Conservation (phyloP, 1,140 invertebrate genomes). For the Spodoptera frugiperda region DNA sequence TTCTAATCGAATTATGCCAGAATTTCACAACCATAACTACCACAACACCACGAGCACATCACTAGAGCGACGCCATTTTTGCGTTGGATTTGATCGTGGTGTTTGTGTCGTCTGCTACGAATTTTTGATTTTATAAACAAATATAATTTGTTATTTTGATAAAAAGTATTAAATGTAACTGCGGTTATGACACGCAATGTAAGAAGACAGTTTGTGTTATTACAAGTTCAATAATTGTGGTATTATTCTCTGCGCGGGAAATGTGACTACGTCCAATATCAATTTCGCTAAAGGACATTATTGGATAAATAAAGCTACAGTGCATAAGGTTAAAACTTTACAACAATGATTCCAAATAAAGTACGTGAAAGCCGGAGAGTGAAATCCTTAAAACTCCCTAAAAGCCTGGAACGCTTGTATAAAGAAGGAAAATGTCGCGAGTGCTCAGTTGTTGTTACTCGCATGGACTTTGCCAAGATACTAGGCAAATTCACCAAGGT, state of each 20-base stretch:
- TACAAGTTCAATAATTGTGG: conserved; percentile 50
- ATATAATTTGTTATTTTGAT: conserved; percentile 23
- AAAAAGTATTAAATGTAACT: conserved; percentile 13
- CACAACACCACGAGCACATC: conserved; percentile 53
- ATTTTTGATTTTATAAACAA: conserved; percentile 53
- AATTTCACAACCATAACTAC: too few species aligned
- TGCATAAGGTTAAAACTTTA: not conserved
- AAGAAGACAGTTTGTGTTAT: conserved; percentile 45
- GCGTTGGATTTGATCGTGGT: conserved; percentile 63
- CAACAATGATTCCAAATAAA: conserved; percentile 74
- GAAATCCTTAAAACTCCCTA: conserved; percentile 66
- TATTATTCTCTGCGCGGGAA: conserved; percentile 81
- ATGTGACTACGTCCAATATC: conserved; percentile 76
- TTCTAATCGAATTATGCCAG: too few species aligned
- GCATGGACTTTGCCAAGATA: conserved; percentile 84
- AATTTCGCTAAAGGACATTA: conserved; percentile 52
- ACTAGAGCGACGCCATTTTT: conserved; percentile 79
- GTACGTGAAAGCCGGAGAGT: conserved; percentile 66
- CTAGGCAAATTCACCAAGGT: conserved; percentile 83
- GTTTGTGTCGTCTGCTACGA: conserved; percentile 57
- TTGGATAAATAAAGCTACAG: conserved; percentile 49
- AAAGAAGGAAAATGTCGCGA: conserved; percentile 82
- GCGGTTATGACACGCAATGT: conserved; percentile 29
- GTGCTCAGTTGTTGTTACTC: conserved; percentile 78
- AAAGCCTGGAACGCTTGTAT: conserved; percentile 76